Evolutionary conservation across 2,888 invertebrate genomes (phyloP), one percentile per base, ranked within the genome.

Genomic region (Reticulitermes lucifugus): DNA sequence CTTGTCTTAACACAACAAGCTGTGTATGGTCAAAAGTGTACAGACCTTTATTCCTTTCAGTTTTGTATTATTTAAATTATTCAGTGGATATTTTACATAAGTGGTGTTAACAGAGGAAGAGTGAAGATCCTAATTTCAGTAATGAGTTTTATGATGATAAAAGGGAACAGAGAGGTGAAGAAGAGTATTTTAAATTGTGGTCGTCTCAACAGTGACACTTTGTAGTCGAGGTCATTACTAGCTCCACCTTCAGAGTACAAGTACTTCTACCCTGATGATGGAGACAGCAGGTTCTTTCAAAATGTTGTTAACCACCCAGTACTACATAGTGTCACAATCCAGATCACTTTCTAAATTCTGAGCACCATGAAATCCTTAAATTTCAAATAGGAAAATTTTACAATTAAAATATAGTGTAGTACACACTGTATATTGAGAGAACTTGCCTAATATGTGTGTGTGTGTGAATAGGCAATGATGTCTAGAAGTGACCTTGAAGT

Each of bases 401-500:
- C 5, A 18, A 14, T 65, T 65, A 65, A 25, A 65, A 25, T n/a
- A n/a, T 65, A 25, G n/a, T 65, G 7, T 65, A 4, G 4, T n/a
- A 65, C 12, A 14, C 12, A 18, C 14, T 2, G 18, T 73, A 29
- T 41, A 73, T 73, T 73, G 73, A 73, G 41, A 46, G 77, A 77
- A 46, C 41, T n/a, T 25, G 77, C 51, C 77, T 77, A 77, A 51
- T 70, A 35, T n/a, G 70, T 70, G 35, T 35, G 35, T 35, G 35
- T 35, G 35, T 35, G 70, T 71, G 29, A 70, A 83, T 51, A 46
- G 35, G 21, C 21, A 41, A 43, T 73, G 43, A 79, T 85, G 73
- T 85, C 82, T 82, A 85, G 83, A 85, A 85, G 85, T 85, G 85
- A 81, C 85, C 85, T 85, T 85, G 81, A 85, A 75, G 75, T 83